Base-by-base conservation (phyloP, 2,888 invertebrate species). In the Eupithecia centaureata region DNA sequence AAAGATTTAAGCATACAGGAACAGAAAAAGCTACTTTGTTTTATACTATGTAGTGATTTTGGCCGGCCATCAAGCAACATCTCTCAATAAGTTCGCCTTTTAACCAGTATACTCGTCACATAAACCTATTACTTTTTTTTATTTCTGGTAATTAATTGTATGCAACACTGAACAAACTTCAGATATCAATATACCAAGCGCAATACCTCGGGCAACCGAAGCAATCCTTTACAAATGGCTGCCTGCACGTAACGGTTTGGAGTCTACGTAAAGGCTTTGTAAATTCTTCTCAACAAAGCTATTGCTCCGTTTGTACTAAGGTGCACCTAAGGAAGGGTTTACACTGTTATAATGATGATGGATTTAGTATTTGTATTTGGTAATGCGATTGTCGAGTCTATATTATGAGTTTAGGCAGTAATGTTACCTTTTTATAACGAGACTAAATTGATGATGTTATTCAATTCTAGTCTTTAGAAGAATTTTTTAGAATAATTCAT, bases 251-350 rank as follows among this genome's bases (percentile, higher is more conserved):
- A 42, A 10, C 18, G n/a, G 38, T 42, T 18, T 42, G 42, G 42
- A 18, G 2, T 18, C 42, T 42, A 42, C 42, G 18, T 42, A 42
- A 68, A 65, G 28, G 62, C 65, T 59, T 22, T 54, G 54, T 65
- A 59, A 65, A 68, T 68, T 68, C 64, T 68, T 68, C 67, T 63
- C 51, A 28, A 51, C 57, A 61, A 65, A 65, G 65, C 68, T 62
- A 61, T 63, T 56, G 60, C 64, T 59, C 42, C 70, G 68, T n/a
- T n/a, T 38, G 52, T 57, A 33, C 47, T 54, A 57, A 63, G 47
- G 42, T 42, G 42, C 35, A 38, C 38, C 38, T 42, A 8, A 18
- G 38, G 38, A 42, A 42, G 38, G 18, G n/a, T 42, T 18, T 2
- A 42, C n/a, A 32, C 32, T 8, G 32, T 8, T 42, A 42, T 42